phyloP scores from a whole-genome alignment of 2,113 vertebrate species.

The Uropsilus gracilis region DNA sequence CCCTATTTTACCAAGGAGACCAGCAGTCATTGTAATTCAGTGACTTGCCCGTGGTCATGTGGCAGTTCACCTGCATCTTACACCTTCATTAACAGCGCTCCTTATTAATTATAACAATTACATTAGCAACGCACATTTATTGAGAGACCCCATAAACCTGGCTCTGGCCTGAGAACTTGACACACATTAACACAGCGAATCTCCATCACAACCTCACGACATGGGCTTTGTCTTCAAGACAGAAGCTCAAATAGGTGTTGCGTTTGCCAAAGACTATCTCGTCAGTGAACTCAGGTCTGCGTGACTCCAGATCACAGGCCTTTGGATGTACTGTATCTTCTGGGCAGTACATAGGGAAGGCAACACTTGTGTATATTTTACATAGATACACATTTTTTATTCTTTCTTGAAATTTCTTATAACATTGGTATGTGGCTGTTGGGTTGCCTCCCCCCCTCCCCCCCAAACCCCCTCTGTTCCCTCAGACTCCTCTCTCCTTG shows the following conservation, averaged over 20 bases:
- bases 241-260: background rate
- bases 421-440: no score
- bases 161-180: slow-evolving; percentile 3
- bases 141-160: background rate
- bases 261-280: background rate
- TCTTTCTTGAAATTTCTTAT: no score
- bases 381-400: no score
- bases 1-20: slow-evolving; percentile 29
- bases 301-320: background rate
- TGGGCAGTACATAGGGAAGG: background rate
- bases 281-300: background rate
- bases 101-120: slow-evolving; percentile 71
- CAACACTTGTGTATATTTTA: background rate
- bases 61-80: slow-evolving; percentile 51
- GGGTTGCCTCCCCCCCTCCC: no score
- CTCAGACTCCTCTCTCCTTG: no score
- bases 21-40: background rate
- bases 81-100: slow-evolving; percentile 63
- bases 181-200: background rate
- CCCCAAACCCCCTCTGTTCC: no score
- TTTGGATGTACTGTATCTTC: background rate
- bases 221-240: background rate
- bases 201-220: background rate
- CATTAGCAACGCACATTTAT: slow-evolving; percentile 36
- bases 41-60: background rate